These are phyloP conservation scores for Stictocephala bisonia DNA, from an alignment of 2,888 invertebrate species.

Conservation along the genomic window DNA sequence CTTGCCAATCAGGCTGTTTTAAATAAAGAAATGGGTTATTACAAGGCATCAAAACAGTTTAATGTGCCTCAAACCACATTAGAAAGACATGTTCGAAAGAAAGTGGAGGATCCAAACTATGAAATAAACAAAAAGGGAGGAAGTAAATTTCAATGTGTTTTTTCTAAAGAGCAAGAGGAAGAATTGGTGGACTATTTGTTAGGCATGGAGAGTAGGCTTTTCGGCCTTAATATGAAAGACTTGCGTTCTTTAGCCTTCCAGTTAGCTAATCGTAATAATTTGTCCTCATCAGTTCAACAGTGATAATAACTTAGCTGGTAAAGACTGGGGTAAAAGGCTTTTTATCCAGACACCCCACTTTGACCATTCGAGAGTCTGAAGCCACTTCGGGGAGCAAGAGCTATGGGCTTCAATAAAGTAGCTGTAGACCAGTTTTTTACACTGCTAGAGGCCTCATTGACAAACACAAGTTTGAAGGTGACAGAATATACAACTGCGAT, in stretches of 20 bases:
- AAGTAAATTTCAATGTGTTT: slow-evolving; percentile 52
- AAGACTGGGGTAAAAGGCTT: slow-evolving; percentile 60
- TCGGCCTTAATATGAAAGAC: slow-evolving; percentile 59
- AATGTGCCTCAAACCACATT: slow-evolving; percentile 53
- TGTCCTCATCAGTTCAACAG: too few relatives aligned
- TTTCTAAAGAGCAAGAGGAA: slow-evolving; percentile 54
- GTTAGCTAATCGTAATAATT: slow-evolving; percentile 56
- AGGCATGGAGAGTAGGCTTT: too few relatives aligned
- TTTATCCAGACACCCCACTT: slow-evolving; percentile 58
- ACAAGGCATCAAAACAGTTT: slow-evolving; percentile 51
- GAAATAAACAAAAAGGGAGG: slow-evolving; percentile 45
- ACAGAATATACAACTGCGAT: slow-evolving; percentile 58
- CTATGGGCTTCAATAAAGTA: slow-evolving; percentile 61
- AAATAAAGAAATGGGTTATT: slow-evolving; percentile 52
- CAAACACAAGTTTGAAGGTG: slow-evolving; percentile 55
- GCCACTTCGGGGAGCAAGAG: slow-evolving; percentile 60
- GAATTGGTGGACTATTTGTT: slow-evolving; percentile 55
- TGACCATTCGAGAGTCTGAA: slow-evolving; percentile 59
- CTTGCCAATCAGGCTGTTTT: slow-evolving; percentile 13
- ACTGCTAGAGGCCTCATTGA: slow-evolving; percentile 16
- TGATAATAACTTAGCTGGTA: slow-evolving; percentile 60
- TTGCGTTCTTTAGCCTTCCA: slow-evolving; percentile 57
- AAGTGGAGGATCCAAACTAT: slow-evolving; percentile 23
- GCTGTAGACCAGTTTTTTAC: slow-evolving; percentile 50
- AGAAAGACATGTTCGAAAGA: too few relatives aligned